Evolutionary conservation across 2,888 invertebrate species (phyloP), one percentile per base, ranked within the genome.

Genomic region (Aphelenchoides bicaudatus): DNA sequence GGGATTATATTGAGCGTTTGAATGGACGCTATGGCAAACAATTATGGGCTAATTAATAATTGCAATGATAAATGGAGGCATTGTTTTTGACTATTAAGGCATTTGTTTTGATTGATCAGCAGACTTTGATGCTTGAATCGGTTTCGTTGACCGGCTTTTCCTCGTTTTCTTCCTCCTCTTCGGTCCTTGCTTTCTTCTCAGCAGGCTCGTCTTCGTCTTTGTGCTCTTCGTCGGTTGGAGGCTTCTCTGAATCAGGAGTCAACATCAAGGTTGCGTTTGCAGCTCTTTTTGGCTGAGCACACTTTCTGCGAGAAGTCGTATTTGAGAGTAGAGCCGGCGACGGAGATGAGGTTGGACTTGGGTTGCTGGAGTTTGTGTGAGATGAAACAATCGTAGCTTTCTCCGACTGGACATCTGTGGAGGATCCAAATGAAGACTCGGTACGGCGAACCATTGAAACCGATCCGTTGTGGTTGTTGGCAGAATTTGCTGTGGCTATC

Each of bases 401-500:
- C 13, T 27, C 53, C 8, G 8, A 1, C 5, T 10, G 10, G 21
- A 3, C 28, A 13, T 52, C 48, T 1, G 51, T n/a, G 16, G 19
- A 29, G 4, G 25, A 25, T 4, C 5, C 25, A 5, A 27, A 6
- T 16, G 58, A 4, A n/a, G 13, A 13, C 16, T 19, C 52, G 16
- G 21, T 13, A 21, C 57, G 54, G 21, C 61, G 21, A 19, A 59
- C 59, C 59, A 59, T 59, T 30, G 48, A 28, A n/a, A 59, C 16
- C 2, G 46, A 62, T 29, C 58, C 39, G 39, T 39, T 52, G 34
- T 21, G 30, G 31, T 25, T 28, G 39, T 39, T 58, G 29, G 47
- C 4, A n/a, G 50, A 50, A 16, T 59, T 65, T 16, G 63, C 48
- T n/a, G 63, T 63, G 25, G 63, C 63, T 23, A 63, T 67, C 16